phyloP scores from a whole-genome alignment of 2,888 invertebrate species.

The Dermolepida albohirtum region DNA sequence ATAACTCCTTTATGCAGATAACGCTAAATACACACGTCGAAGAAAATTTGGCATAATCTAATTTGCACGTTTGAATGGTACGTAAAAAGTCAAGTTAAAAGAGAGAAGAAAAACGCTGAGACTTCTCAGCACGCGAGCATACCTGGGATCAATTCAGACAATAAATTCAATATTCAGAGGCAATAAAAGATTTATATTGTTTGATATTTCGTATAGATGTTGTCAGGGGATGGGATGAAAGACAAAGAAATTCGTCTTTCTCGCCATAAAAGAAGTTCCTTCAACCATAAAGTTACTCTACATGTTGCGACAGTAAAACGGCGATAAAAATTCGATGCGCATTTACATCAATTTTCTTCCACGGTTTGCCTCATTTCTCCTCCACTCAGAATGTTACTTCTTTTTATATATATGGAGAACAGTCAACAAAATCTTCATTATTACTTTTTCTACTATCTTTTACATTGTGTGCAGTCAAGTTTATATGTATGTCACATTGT shows the following conservation, averaged over 20 bases:
- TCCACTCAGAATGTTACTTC: slow-evolving; percentile 34
- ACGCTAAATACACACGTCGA: too few relatives aligned
- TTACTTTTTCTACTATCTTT: slow-evolving; percentile 34
- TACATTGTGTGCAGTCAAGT: slow-evolving; percentile 8
- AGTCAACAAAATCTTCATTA: slow-evolving; percentile 43
- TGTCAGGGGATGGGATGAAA: slow-evolving; percentile 49
- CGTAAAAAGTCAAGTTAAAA: slow-evolving; percentile 4
- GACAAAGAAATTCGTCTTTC: slow-evolving; percentile 60
- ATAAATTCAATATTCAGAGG: slow-evolving; percentile 52
- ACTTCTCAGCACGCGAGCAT: slow-evolving; percentile 27
- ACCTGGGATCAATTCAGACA: slow-evolving; percentile 35
- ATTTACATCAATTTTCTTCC: slow-evolving; percentile 65
- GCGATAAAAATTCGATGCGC: slow-evolving; percentile 66
- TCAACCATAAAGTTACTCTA: slow-evolving; percentile 63
- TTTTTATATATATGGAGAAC: slow-evolving; percentile 25
- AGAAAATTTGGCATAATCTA: too few relatives aligned
- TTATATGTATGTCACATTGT: too few relatives aligned
- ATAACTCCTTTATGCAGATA: too few relatives aligned
- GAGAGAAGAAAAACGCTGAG: slow-evolving; percentile 4
- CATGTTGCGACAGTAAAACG: slow-evolving; percentile 66
- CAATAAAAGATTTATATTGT: slow-evolving; percentile 60
- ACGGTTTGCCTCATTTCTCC: slow-evolving; percentile 49
- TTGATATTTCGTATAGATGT: slow-evolving; percentile 54
- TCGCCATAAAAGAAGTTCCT: slow-evolving; percentile 62
- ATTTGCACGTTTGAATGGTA: neutral